Conservation (phyloP, 2,888 invertebrate species). For the Carterocephalus palaemon region DNA sequence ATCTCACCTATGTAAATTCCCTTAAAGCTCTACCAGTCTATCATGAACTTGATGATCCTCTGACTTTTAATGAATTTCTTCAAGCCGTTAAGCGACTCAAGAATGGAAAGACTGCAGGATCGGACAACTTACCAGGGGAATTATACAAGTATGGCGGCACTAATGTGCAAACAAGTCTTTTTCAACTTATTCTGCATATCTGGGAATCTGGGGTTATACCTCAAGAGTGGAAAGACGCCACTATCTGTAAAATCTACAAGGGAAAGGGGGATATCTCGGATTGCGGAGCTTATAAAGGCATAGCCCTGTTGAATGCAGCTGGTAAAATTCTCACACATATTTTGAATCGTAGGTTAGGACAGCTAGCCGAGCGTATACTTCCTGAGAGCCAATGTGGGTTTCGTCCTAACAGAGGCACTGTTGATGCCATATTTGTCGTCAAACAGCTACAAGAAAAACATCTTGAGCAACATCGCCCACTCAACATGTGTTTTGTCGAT, state of each 20-base stretch:
- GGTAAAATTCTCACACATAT: no score
- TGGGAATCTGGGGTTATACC: no score
- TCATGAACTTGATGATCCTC: background rate
- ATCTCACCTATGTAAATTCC: background rate
- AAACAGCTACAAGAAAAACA: no score
- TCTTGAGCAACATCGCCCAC: no score
- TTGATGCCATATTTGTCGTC: no score
- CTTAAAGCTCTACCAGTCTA: background rate
- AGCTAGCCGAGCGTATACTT: background rate
- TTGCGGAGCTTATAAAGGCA: no score
- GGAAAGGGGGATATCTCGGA: background rate
- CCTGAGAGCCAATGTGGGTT: background rate
- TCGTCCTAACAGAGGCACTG: no score
- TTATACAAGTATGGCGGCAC: slow-evolving; percentile 1
- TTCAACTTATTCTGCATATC: no score
- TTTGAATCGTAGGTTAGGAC: no score
- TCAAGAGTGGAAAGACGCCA: slow-evolving; percentile 5
- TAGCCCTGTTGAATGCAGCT: no score
- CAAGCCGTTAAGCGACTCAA: background rate
- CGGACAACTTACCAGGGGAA: background rate
- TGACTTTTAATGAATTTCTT: slow-evolving; percentile 3
- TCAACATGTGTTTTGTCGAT: no score
- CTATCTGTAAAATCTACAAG: slow-evolving; percentile 12
- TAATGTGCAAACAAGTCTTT: no score
- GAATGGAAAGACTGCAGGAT: background rate